Base-by-base conservation (phyloP, 2,888 invertebrate species). In the Globia sparganii region DNA sequence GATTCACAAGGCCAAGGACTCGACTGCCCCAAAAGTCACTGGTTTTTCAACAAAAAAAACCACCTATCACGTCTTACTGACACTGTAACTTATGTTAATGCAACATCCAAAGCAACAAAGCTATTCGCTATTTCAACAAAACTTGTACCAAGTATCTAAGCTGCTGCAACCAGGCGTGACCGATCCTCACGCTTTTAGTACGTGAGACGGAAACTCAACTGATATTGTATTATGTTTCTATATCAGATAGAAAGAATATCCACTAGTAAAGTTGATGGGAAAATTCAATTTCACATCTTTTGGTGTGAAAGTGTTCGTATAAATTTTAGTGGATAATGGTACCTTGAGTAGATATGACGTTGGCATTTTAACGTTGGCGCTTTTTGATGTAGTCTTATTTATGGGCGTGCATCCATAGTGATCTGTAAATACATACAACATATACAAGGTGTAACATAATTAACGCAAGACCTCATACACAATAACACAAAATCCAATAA, bases 111-210 rank as follows among this genome's bases (percentile, higher is more conserved):
- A 56, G 25, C 18, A 81, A 31, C 64, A 66, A n/a, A 53, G n/a
- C 49, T 71, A 68, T 66, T 71, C 75, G 62, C 74, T 71, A 46
- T 40, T 67, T 78, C 67, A 28, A 49, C 37, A 62, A 66, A 71
- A 80, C 73, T 84, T 68, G 25, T 65, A 56, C 82, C 77, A 72
- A 68, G 75, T 68, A 49, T 31, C 59, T 82, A 86, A 87, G 86
- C 82, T 81, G 85, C 76, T 85, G 80, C 81, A 83, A 86, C 84
- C 89, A 87, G 86, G 77, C 88, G 88, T 81, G 88, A 91, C 88
- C 91, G 90, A 92, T 91, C 91, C 93, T 93, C 93, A 94, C 93
- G 93, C 92, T 81, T 88, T 88, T 75, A 87, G 87, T 91, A 93
- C 94, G 93, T 94, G 94, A 90, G 88, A 72, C 73, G 89, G 87